Percentiles rank a stretch among this genome's conserved stretches.
Conservation (phyloP, 2,888 invertebrate genomes). For the Pachycephus smyrnensis region DNA sequence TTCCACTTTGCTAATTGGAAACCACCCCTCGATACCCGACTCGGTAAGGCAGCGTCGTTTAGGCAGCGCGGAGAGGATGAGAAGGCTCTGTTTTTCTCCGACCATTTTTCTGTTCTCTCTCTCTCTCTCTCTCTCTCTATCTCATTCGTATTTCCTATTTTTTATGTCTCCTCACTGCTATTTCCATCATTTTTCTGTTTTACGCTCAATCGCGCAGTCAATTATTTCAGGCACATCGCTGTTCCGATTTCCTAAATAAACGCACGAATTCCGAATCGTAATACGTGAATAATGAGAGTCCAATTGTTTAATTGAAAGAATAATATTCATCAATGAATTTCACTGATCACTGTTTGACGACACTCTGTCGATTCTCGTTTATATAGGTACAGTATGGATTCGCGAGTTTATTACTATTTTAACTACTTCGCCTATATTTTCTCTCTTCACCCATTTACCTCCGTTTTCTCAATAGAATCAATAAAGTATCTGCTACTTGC, state of each 20-base stretch:
- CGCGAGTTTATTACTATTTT: neutral
- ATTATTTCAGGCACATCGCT: neutral
- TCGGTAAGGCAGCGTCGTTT: neutral
- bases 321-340: neutral
- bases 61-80: neutral
- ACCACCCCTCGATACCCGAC: slow-evolving; percentile 12
- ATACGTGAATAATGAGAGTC: neutral
- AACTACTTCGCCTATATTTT: neutral
- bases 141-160: neutral
- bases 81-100: neutral
- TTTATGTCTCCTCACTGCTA: neutral
- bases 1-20: slow-evolving; percentile 56
- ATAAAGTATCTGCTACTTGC: neutral
- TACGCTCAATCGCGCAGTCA: too few species aligned
- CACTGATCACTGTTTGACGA: neutral
- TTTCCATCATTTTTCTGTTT: too few species aligned
- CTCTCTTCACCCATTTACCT: neutral
- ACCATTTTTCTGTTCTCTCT: neutral
- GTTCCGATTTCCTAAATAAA: neutral
- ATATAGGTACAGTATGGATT: neutral
- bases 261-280: neutral
- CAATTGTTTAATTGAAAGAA: neutral
- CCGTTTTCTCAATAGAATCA: neutral
- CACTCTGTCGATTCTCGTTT: too few species aligned
- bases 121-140: too few species aligned